A percentile compares a stretch with the other conserved stretches of the same genome.
These are phyloP conservation scores for Murina feae DNA, from an alignment of 2,113 vertebrate species.

Conservation along the genomic window DNA sequence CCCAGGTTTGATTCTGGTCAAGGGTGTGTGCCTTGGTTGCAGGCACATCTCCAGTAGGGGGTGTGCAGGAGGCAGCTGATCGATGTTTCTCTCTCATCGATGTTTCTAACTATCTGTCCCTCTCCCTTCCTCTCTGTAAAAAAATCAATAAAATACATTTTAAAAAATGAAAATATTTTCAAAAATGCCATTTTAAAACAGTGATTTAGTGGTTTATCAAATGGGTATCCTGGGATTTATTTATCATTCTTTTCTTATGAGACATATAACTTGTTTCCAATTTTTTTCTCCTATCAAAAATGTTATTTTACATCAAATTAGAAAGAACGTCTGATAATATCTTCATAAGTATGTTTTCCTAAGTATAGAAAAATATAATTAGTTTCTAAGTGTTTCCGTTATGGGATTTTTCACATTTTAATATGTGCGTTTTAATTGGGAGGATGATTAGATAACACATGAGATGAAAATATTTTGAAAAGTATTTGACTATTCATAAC, in stretches of 20 bases:
- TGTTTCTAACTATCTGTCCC: no score
- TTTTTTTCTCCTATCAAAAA: neutral
- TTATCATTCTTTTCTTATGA: neutral
- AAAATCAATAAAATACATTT: no score
- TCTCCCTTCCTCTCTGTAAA: no score
- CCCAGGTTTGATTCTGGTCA: no score
- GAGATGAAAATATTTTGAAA: slow-evolving; percentile 1
- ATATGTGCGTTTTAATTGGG: neutral
- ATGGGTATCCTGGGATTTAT: neutral
- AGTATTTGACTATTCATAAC: neutral
- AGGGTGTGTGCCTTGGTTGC: no score
- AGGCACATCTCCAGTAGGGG: no score
- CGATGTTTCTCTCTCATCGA: no score
- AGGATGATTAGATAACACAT: neutral
- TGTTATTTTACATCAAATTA: neutral
- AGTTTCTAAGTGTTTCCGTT: neutral
- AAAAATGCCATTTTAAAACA: neutral
- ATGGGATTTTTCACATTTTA: neutral
- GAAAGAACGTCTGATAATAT: neutral
- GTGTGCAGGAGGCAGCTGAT: no score
- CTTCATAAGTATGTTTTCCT: neutral
- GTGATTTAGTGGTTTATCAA: neutral
- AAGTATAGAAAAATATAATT: neutral
- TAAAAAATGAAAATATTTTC: no score
- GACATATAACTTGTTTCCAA: neutral